Percentiles rank a stretch among this genome's conserved stretches.
phyloP scores from a whole-genome alignment of 2,888 invertebrate genomes.

The Piscicola geometra region DNA sequence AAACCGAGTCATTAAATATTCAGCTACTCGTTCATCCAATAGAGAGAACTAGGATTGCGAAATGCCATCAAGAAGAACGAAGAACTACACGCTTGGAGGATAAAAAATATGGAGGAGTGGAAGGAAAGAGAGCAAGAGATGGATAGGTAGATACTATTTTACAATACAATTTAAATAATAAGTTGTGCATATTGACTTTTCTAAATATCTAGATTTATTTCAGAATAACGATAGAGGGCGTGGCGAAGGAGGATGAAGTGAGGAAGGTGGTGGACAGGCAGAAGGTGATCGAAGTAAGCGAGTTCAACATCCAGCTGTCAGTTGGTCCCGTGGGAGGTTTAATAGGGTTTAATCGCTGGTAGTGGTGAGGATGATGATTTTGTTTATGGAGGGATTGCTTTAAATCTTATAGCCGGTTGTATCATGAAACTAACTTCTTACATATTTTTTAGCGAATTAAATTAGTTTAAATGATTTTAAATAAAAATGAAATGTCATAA shows the following conservation, averaged over 20 bases:
- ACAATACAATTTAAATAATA: neutral
- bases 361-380: too few relatives aligned
- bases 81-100: neutral
- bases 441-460: too few relatives aligned
- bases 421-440: too few relatives aligned
- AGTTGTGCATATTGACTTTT: neutral
- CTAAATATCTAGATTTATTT: too few relatives aligned
- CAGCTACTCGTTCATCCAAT: neutral
- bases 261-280: constrained; percentile 9
- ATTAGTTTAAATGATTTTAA: neutral
- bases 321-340: too few relatives aligned
- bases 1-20: too few relatives aligned
- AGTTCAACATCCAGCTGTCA: constrained; percentile 9
- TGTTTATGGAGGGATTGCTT: too few relatives aligned
- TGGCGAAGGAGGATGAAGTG: neutral
- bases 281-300: neutral
- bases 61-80: neutral
- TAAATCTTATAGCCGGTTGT: too few relatives aligned
- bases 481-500: neutral
- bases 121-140: neutral
- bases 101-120: neutral
- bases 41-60: neutral
- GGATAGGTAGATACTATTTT: neutral
- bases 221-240: constrained; percentile 1
- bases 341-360: too few relatives aligned